Percentiles rank a stretch among this genome's conserved stretches.
Conservation (phyloP, 2,888 invertebrate species). For the Strigamia crassipes region DNA sequence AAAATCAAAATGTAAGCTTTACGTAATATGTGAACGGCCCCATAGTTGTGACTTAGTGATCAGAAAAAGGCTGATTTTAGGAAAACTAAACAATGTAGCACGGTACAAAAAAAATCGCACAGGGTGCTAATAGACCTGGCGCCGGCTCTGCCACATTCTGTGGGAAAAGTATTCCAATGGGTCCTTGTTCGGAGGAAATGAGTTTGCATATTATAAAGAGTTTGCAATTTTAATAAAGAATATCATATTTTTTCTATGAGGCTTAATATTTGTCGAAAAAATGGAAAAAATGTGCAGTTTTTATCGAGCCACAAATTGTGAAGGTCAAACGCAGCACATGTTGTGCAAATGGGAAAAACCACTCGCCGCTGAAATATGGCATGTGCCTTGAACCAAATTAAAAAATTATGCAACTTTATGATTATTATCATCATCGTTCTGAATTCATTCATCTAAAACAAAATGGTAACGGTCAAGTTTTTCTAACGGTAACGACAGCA, state of each 20-base stretch:
- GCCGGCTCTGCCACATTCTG: no score
- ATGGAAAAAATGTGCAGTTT: neutral
- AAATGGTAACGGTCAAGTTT: no score
- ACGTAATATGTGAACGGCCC: no score
- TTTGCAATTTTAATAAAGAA: neutral
- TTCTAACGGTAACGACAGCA: no score
- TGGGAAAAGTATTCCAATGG: neutral
- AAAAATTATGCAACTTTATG: neutral
- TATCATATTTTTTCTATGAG: neutral
- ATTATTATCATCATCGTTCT: no score
- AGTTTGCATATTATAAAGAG: neutral
- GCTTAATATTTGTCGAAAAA: neutral
- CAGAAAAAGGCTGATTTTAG: no score
- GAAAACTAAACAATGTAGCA: no score
- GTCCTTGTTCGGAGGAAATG: neutral
- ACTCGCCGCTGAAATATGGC: neutral
- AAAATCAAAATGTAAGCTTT: no score
- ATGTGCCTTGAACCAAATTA: neutral
- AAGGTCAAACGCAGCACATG: neutral
- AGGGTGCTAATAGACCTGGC: no score
- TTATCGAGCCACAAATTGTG: constrained; percentile 2
- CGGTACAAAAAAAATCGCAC: no score
- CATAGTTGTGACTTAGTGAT: no score
- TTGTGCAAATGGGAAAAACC: neutral
- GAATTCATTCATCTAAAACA: no score